Conservation (phyloP, 1,140 invertebrate genomes). For the Camponotus vicinus region DNA sequence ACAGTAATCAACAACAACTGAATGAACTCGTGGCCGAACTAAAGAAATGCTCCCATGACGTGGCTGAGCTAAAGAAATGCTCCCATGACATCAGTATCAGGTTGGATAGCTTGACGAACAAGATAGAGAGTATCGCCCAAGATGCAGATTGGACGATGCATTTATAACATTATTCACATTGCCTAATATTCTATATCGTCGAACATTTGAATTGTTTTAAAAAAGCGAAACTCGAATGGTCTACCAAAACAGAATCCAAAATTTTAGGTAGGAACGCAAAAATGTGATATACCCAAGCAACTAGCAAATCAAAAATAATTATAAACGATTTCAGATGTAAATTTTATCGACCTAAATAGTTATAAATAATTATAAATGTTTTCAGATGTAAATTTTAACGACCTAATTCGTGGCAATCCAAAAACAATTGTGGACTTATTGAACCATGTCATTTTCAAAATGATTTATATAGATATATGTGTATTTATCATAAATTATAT, state of each 20-base stretch:
- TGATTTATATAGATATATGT: neutral
- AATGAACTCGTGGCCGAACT: slow-evolving; percentile 69
- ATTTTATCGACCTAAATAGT: neutral
- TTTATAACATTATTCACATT: slow-evolving; percentile 5
- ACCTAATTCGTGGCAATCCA: neutral
- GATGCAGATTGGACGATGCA: slow-evolving; percentile 68
- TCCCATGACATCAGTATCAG: slow-evolving; percentile 76
- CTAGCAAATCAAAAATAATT: too few relatives aligned
- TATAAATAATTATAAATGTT: too few relatives aligned
- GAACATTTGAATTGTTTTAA: neutral
- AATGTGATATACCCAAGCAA: neutral
- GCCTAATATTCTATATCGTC: neutral
- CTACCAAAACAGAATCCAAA: too few relatives aligned
- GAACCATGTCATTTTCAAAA: neutral
- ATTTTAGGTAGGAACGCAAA: too few relatives aligned
- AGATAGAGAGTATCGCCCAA: slow-evolving; percentile 75
- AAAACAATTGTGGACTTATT: neutral
- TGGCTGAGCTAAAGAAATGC: slow-evolving; percentile 78
- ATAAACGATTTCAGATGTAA: neutral
- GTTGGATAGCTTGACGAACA: slow-evolving; percentile 76
- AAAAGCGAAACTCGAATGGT: too few relatives aligned
- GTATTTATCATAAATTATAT: neutral
- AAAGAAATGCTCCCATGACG: too few relatives aligned
- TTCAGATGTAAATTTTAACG: neutral
- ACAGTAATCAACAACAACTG: slow-evolving; percentile 76